Evolutionary conservation across 2,797 vertebrate genomes (phyloP).

Genomic region (Eulemur rubriventer): DNA sequence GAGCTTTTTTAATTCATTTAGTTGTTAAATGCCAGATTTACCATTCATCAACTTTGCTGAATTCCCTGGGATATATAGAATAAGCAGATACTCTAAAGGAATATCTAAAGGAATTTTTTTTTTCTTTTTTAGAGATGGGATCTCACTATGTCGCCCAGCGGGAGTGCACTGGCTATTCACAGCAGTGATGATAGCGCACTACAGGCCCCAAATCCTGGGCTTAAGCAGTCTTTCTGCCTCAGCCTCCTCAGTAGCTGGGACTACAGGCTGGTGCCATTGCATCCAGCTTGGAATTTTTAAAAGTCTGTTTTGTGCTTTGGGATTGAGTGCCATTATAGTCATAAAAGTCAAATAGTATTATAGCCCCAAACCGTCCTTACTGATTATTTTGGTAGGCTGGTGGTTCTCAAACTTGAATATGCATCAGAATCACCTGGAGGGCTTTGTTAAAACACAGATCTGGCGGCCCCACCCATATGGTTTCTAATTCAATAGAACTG

Average conservation of each 20-base stretch:
- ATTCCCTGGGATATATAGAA: background rate
- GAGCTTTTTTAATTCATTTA: slow-evolving; percentile 16
- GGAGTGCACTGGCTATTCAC: background rate
- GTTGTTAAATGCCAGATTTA: background rate
- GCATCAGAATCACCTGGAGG: background rate
- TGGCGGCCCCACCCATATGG: background rate
- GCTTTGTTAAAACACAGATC: background rate
- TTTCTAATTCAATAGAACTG: background rate
- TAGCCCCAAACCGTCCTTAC: background rate
- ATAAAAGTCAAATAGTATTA: background rate
- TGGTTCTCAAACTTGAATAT: background rate
- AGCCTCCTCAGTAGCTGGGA: background rate
- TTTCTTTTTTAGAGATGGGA: background rate
- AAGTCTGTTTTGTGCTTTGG: background rate
- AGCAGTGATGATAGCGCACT: background rate
- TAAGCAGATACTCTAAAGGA: background rate
- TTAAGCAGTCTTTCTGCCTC: background rate
- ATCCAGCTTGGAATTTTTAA: background rate
- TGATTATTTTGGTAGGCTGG: background rate
- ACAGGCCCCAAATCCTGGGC: background rate
- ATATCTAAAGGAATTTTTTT: background rate
- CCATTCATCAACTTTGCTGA: background rate
- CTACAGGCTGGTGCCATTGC: background rate
- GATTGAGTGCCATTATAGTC: background rate
- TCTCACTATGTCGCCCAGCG: background rate